Conservation (phyloP, 92 coral and sea anemone species). For the Epizoanthus illoricatus region DNA sequence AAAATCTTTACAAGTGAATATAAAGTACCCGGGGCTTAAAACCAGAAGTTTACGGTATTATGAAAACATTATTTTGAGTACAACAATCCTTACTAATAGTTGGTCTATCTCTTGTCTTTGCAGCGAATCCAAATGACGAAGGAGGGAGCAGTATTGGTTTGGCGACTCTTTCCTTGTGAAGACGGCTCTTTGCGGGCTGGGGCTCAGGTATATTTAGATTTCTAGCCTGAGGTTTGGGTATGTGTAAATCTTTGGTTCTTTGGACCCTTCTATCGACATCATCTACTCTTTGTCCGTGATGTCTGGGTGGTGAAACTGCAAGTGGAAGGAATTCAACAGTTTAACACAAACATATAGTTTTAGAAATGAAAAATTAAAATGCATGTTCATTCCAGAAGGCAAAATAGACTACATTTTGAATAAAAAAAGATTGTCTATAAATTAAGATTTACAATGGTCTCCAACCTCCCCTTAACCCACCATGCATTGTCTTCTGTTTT, state of each 20-base stretch:
- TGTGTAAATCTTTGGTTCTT: not conserved
- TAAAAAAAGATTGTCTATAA: too few relatives aligned
- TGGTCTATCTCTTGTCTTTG: not conserved
- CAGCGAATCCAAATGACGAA: conserved; percentile 20
- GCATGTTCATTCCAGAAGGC: too few relatives aligned
- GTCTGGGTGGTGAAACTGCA: not conserved
- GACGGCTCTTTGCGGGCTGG: conserved; percentile 9
- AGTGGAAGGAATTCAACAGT: not conserved
- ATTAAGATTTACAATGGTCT: too few relatives aligned
- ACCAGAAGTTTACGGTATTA: too few relatives aligned
- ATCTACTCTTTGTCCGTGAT: not conserved
- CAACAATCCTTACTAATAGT: not conserved
- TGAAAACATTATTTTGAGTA: not conserved
- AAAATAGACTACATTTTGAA: too few relatives aligned
- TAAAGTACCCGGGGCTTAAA: too few relatives aligned
- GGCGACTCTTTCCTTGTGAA: not conserved
- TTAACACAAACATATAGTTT: too few relatives aligned
- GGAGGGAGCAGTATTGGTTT: conserved; percentile 26
- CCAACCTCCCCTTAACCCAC: too few relatives aligned
- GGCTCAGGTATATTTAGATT: not conserved
- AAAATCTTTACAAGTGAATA: too few relatives aligned
- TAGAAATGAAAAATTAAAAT: too few relatives aligned
- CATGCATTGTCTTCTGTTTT: too few relatives aligned
- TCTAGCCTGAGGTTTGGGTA: not conserved
- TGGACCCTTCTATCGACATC: not conserved